A percentile compares a stretch with the other conserved stretches of the same genome.
phyloP scores from a whole-genome alignment of 2,113 vertebrate genomes.

The Agapornis roseicollis region DNA sequence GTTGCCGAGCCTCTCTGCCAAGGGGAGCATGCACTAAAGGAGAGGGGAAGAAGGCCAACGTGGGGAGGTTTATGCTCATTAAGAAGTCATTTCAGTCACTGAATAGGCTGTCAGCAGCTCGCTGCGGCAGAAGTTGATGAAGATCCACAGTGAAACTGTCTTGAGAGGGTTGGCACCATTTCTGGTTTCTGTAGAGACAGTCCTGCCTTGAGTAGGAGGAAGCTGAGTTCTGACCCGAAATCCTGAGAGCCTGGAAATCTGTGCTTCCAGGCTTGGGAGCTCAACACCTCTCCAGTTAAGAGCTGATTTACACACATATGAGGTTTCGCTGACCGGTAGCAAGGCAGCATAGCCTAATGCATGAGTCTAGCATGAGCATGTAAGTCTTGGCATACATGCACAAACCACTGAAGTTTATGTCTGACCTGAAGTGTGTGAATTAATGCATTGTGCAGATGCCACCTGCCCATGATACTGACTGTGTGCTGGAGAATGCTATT shows the following conservation, averaged over 20 bases:
- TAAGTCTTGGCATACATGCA: background rate
- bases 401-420: background rate
- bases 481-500: background rate
- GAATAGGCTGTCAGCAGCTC: background rate
- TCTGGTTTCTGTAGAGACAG: background rate
- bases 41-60: background rate
- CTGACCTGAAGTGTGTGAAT: background rate
- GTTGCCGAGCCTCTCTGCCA: background rate
- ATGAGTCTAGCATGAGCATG: too few relatives aligned
- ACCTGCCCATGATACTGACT: background rate
- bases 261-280: background rate
- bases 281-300: background rate
- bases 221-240: background rate
- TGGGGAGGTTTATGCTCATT: background rate
- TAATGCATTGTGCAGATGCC: background rate
- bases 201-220: background rate
- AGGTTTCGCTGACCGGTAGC: background rate
- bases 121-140: background rate
- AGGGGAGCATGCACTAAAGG: background rate
- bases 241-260: background rate
- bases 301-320: fast-evolving
- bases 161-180: background rate
- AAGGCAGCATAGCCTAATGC: background rate
- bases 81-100: background rate
- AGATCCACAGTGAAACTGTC: background rate